Evolutionary conservation across 1,140 invertebrate species (phyloP).

Genomic region (Pemphigus obesinymphae): DNA sequence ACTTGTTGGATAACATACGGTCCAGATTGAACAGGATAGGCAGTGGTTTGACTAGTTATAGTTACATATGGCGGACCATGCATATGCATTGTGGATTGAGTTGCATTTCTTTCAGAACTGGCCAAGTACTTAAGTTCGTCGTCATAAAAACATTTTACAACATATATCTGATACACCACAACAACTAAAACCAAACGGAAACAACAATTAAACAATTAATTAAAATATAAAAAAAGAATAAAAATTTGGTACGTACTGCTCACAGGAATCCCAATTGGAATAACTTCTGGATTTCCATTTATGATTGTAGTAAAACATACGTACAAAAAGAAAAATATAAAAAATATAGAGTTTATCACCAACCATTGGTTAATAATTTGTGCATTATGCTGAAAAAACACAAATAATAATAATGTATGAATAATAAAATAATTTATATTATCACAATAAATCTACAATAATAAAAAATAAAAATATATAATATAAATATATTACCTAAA

Average conservation of each 20-base stretch:
- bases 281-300: neutral
- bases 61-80: neutral
- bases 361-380: conserved; percentile 3
- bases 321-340: neutral
- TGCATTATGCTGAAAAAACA: neutral
- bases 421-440: too few species aligned
- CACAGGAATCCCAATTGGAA: neutral
- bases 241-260: neutral
- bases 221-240: neutral
- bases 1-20: conserved; percentile 13
- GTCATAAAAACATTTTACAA: conserved; percentile 7
- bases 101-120: neutral
- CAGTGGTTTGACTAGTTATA: neutral
- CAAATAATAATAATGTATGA: neutral
- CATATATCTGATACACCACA: neutral
- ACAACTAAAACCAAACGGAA: neutral
- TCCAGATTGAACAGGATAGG: conserved; percentile 1
- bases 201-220: neutral
- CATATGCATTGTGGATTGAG: neutral
- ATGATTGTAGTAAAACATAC: neutral
- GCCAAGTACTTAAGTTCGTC: neutral
- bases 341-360: neutral
- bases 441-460: too few species aligned
- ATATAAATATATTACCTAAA: too few species aligned
- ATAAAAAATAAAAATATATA: too few species aligned